Conservation (phyloP, 1,140 invertebrate genomes). For the Cydia fagiglandana region DNA sequence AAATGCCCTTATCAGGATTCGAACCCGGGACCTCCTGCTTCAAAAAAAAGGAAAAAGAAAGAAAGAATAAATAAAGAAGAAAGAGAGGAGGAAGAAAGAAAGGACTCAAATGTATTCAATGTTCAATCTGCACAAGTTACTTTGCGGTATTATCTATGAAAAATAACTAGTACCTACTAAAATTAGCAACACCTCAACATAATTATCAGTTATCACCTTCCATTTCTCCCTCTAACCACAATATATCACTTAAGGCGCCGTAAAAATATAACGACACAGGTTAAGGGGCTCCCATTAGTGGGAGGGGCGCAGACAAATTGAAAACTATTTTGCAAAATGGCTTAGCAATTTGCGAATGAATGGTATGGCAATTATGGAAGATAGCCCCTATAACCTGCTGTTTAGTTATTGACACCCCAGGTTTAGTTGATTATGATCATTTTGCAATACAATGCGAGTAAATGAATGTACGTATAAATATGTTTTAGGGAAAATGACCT, state of each 20-base stretch:
- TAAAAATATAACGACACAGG: constrained; percentile 31
- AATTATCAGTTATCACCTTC: not conserved
- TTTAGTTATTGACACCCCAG: constrained; percentile 14
- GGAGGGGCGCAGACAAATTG: constrained; percentile 28
- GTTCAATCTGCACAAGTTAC: too few species aligned
- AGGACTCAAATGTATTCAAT: too few species aligned
- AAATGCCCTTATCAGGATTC: too few species aligned
- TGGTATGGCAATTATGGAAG: constrained; percentile 18
- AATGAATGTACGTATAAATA: not conserved
- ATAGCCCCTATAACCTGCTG: not conserved
- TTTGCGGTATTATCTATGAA: too few species aligned
- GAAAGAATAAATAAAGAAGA: too few species aligned
- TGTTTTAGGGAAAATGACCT: not conserved
- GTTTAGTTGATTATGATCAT: not conserved
- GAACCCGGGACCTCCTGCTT: too few species aligned
- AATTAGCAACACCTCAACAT: not conserved
- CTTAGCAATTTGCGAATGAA: constrained; percentile 27
- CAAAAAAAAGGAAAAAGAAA: too few species aligned
- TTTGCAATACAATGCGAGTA: not conserved
- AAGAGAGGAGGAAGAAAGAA: too few species aligned
- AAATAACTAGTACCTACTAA: not conserved
- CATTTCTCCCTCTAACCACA: not conserved
- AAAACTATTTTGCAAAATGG: constrained; percentile 31
- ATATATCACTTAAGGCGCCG: not conserved
- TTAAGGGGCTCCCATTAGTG: constrained; percentile 3